phyloP scores from a whole-genome alignment of 2,888 invertebrate species.

The Epinotia bilunana region DNA sequence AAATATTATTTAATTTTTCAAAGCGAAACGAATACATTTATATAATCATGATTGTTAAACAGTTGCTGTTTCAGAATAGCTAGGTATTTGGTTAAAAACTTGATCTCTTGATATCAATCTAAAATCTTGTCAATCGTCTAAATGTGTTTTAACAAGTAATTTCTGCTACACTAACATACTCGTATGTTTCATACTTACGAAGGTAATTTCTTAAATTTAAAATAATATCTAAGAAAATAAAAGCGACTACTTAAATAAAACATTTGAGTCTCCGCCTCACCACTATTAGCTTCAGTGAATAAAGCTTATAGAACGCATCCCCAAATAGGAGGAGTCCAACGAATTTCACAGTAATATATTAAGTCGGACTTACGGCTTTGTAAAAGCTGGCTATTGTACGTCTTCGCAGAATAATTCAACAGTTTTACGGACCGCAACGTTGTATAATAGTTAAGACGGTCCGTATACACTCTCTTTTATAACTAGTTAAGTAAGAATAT shows the following conservation, averaged over 20 bases:
- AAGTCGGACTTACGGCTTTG: conserved; percentile 40
- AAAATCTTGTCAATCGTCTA: no score
- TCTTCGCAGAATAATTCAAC: conserved; percentile 37
- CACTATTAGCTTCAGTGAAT: conserved; percentile 29
- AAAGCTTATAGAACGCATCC: conserved; percentile 30
- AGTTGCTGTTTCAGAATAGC: no score
- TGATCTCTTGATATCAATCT: no score
- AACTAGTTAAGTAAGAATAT: neutral
- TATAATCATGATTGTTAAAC: no score
- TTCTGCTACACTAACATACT: no score
- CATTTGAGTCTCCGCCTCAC: conserved; percentile 11
- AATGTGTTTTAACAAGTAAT: no score
- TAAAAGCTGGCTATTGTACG: conserved; percentile 42
- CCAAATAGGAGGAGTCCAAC: conserved; percentile 26
- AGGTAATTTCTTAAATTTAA: neutral
- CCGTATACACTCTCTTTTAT: neutral
- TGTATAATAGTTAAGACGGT: neutral
- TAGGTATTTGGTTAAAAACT: no score
- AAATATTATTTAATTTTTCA: no score
- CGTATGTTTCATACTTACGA: no score
- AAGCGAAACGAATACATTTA: no score
- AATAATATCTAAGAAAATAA: neutral
- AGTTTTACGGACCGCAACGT: conserved; percentile 21
- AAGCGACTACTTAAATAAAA: neutral
- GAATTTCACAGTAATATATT: conserved; percentile 43